These are phyloP conservation scores for Phlogophora meticulosa DNA, from an alignment of 2,888 invertebrate genomes.

Conservation along the genomic window DNA sequence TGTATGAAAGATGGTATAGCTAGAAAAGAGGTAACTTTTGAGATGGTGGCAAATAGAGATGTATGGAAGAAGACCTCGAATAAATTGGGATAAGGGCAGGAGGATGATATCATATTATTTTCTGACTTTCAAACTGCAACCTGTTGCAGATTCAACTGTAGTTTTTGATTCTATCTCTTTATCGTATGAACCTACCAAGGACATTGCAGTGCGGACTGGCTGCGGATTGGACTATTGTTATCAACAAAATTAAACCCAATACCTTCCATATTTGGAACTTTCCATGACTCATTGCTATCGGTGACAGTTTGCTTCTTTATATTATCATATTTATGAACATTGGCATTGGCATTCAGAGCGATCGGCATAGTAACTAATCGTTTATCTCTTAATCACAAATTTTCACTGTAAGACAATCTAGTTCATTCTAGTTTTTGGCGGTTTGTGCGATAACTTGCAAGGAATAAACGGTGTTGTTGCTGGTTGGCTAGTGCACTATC, in stretches of 20 bases:
- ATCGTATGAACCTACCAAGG: neutral
- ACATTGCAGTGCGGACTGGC: neutral
- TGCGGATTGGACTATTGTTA: neutral
- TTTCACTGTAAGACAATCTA: neutral
- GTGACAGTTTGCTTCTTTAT: slow-evolving; percentile 3
- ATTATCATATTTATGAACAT: slow-evolving; percentile 6
- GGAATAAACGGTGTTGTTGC: neutral
- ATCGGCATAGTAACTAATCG: slow-evolving; percentile 9
- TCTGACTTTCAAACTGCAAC: slow-evolving; percentile 16
- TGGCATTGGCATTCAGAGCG: neutral
- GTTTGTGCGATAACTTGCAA: slow-evolving; percentile 12
- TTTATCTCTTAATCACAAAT: slow-evolving; percentile 7
- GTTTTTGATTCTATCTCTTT: slow-evolving; percentile 18
- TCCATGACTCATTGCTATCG: neutral
- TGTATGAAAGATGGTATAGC: no score
- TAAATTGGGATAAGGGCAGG: no score
- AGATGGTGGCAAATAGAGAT: no score
- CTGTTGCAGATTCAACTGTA: slow-evolving; percentile 14
- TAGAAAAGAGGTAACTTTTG: no score
- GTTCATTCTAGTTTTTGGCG: slow-evolving; percentile 14
- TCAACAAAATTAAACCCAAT: neutral
- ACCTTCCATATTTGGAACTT: neutral
- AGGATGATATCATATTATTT: no score
- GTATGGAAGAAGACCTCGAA: no score
- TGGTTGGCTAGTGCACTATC: slow-evolving; percentile 3